phyloP scores from a whole-genome alignment of 2,797 vertebrate species.

The Spea hammondii region DNA sequence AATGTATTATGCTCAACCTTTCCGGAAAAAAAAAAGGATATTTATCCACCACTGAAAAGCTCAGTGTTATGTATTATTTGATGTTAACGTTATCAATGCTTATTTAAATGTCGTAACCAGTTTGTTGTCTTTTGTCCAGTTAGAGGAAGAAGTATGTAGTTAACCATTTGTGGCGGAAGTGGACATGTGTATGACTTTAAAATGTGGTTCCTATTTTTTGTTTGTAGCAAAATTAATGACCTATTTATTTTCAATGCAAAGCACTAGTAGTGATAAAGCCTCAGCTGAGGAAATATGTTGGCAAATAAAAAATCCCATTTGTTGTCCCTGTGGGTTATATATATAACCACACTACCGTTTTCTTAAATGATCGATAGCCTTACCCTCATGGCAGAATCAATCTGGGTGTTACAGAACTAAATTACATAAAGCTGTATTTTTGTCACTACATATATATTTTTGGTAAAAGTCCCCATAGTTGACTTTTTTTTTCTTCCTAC shows the following conservation, averaged over 20 bases:
- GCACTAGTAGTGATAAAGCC: constrained; percentile 22
- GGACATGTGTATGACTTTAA: constrained; percentile 23
- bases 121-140: constrained; percentile 48
- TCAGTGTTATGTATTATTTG: constrained; percentile 50
- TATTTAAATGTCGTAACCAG: constrained; percentile 48
- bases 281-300: constrained; percentile 31
- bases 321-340: constrained; percentile 84
- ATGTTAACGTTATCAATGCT: constrained; percentile 35
- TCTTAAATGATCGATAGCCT: constrained; percentile 67
- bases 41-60: constrained; percentile 45
- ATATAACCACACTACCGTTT: constrained; percentile 59
- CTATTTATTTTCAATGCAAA: constrained; percentile 39
- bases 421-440: constrained; percentile 58
- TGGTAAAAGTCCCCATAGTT: constrained; percentile 57
- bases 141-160: constrained; percentile 40
- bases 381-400: constrained; percentile 61
- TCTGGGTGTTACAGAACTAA: constrained; percentile 56
- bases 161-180: constrained; percentile 34
- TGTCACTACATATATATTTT: constrained; percentile 27
- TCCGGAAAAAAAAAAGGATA: constrained; percentile 11
- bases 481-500: constrained; percentile 69
- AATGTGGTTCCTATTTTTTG: constrained; percentile 21
- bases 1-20: constrained; percentile 48
- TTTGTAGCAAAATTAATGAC: constrained; percentile 23
- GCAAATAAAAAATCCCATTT: constrained; percentile 75